phyloP scores from a whole-genome alignment of 53 echinoderm and acorn worm genomes.

The Arbacia lixula region DNA sequence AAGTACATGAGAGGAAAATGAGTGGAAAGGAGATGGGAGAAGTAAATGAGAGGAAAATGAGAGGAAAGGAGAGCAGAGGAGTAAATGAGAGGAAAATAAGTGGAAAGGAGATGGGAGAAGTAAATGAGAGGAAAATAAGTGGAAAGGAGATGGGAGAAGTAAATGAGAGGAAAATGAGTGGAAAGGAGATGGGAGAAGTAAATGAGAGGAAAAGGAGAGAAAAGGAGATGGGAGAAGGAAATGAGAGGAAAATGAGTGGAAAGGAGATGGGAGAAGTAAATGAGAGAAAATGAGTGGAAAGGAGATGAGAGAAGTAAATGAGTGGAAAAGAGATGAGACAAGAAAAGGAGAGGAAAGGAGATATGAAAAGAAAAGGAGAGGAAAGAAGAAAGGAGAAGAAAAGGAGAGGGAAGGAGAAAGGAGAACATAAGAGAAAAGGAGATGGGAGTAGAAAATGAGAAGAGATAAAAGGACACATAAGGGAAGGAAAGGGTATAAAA shows the following conservation, averaged over 20 bases:
- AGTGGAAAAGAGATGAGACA: not conserved
- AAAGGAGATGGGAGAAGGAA: not conserved
- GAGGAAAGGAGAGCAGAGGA: not conserved
- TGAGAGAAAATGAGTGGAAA: not conserved
- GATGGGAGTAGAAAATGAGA: not conserved
- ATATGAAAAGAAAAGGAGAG: not conserved
- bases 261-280: not conserved
- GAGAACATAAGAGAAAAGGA: not conserved
- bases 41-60: not conserved
- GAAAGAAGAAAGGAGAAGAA: not conserved
- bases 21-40: not conserved
- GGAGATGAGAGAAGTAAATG: not conserved
- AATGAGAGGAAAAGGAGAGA: not conserved
- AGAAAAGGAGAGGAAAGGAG: not conserved
- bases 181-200: not conserved
- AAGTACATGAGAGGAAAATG: too few species aligned
- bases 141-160: not conserved
- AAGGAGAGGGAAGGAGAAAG: not conserved
- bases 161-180: too few species aligned
- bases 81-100: not conserved
- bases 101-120: not conserved
- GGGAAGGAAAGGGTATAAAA: too few species aligned
- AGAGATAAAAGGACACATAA: not conserved
- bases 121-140: not conserved
- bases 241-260: not conserved